Percentiles rank a stretch among this genome's conserved stretches.
Evolutionary conservation across 2,888 invertebrate species (phyloP).

Genomic region (Agonum fuliginosum): DNA sequence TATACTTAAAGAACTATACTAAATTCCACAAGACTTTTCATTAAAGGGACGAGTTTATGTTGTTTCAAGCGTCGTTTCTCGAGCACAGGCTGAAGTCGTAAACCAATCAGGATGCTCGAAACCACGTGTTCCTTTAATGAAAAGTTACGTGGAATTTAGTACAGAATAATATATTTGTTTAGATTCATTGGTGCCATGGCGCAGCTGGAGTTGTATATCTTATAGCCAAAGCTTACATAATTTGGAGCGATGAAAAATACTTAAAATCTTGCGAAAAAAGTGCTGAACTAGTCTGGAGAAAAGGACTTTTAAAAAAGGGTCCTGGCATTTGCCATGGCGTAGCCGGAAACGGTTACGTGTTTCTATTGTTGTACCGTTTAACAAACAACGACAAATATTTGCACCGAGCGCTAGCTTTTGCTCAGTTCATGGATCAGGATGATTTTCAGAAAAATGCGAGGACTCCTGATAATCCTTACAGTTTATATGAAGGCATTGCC

Average conservation of each 20-base stretch:
- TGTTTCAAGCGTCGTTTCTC: too few relatives aligned
- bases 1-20: too few relatives aligned
- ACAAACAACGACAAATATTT: slow-evolving; percentile 83
- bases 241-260: slow-evolving; percentile 85
- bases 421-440: slow-evolving; percentile 81
- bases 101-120: too few relatives aligned
- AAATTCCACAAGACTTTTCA: not conserved
- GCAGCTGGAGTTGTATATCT: slow-evolving; percentile 88
- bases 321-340: slow-evolving; percentile 94
- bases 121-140: too few relatives aligned
- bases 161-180: not conserved
- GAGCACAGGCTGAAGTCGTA: too few relatives aligned
- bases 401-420: slow-evolving; percentile 85
- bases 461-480: slow-evolving; percentile 87
- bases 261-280: slow-evolving; percentile 80
- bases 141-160: too few relatives aligned
- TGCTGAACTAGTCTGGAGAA: slow-evolving; percentile 87
- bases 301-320: slow-evolving; percentile 89
- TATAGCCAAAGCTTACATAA: slow-evolving; percentile 86
- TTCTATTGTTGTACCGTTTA: slow-evolving; percentile 81
- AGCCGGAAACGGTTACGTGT: slow-evolving; percentile 88
- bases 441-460: slow-evolving; percentile 81
- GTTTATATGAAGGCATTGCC: slow-evolving; percentile 90
- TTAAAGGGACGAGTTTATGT: too few relatives aligned
- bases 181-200: slow-evolving; percentile 93